Evolutionary conservation across 64 coral and sea anemone species (phyloP).

Genomic region (Montipora efflorescens): DNA sequence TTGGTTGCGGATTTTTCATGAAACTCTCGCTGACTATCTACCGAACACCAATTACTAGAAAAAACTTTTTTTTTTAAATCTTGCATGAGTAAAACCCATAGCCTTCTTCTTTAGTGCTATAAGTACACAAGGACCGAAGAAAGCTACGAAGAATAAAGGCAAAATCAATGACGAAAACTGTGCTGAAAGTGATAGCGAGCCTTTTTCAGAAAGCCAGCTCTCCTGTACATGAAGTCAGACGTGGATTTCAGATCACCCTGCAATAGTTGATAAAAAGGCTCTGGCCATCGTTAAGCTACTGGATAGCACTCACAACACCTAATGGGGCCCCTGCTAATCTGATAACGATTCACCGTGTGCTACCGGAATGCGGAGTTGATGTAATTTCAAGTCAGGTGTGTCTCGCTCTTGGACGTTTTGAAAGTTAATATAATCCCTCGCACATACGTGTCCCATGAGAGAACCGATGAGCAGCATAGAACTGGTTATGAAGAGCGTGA

Average conservation of each 20-base stretch:
- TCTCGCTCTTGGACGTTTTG: neutral
- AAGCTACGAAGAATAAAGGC: neutral
- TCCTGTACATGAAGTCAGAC: neutral
- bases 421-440: neutral
- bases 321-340: slow-evolving; percentile 48
- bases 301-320: slow-evolving; percentile 45
- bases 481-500: neutral
- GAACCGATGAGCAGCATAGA: neutral
- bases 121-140: neutral
- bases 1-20: neutral
- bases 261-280: neutral
- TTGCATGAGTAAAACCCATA: slow-evolving; percentile 23
- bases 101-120: slow-evolving; percentile 57
- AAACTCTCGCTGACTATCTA: neutral
- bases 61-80: neutral
- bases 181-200: slow-evolving; percentile 6
- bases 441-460: neutral
- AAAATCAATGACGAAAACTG: neutral
- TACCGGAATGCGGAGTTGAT: slow-evolving; percentile 14
- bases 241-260: neutral
- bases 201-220: neutral
- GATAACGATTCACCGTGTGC: slow-evolving; percentile 14
- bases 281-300: slow-evolving; percentile 16
- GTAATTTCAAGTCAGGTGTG: slow-evolving; percentile 1
- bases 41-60: neutral